Base-by-base conservation (phyloP, 1,140 invertebrate genomes). In the Drosophila sturtevanti region DNA sequence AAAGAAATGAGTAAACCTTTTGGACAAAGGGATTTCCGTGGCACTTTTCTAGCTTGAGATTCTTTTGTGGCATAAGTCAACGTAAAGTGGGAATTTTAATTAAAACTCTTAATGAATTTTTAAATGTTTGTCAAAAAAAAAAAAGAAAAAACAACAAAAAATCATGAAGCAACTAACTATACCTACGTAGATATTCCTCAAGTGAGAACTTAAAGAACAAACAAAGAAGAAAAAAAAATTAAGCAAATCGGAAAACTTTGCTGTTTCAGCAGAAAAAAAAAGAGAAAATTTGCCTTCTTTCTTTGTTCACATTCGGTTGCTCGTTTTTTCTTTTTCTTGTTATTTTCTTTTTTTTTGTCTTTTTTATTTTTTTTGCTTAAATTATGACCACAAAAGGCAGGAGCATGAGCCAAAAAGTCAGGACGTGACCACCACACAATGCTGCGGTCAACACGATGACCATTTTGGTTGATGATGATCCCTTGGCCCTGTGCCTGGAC, bases 61-160 rank as follows among this genome's bases (percentile, higher is more conserved):
- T 68, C 63, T 68, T 68, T 75, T 63, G 58, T 68, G 31, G 56
- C 55, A 66, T 35, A 60, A 64, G 31, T 24, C 22, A 56, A 62
- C 38, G 58, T 51, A 68, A 72, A 75, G 56, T 37, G 63, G 64
- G 56, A 82, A 70, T 77, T 87, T 89, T 87, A 87, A 87, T 87
- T 87, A 87, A 87, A 87, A 76, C 72, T 70, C 63, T 64, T 82
- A 82, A 87, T 87, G 82, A 77, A 87, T 79, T 89, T 87, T 87
- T 79, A 87, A 87, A 75, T 75, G 75, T 31, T 37, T 72, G 68
- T 68, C 73, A 41, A 18, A 65, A 27, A 68, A 16, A 22, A 24
- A 24, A 31, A 6, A 31, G 7, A 31, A 31, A 31, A 6, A 3
- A 31, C n/a, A 31, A 31, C 27, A 31, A 31, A 31, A 24, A n/a